Base-by-base conservation (phyloP, 1,140 invertebrate species). In the Apis cerana region DNA sequence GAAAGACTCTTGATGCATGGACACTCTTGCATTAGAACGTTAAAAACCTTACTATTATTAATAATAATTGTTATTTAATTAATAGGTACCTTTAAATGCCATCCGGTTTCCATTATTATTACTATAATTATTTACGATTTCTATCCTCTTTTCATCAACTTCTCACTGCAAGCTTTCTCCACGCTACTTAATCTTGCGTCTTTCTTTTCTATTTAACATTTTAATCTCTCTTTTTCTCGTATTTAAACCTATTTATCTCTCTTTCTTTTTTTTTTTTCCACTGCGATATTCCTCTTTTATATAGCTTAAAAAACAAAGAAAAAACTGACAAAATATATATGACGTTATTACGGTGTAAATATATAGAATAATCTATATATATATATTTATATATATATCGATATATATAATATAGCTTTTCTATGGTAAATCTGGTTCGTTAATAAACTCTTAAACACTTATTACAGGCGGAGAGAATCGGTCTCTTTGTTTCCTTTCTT, bases 1-100 rank as follows among this genome's bases (percentile, higher is more conserved):
- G 82, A 84, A 88, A 88, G 82, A 88, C 85, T 86, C 71, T 82
- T 64, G 85, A 61, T 84, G 27, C 50, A 27, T 72, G 69, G 65
- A 83, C 61, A 85, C 86, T 89, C 82, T 69, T 75, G 19, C 27
- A 27, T 56, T 65, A 58, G 62, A 75, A 68, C 72, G 17, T 68
- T 81, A 61, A 68, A 81, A 81, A 80, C 23, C 80, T 67, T 81
- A 74, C 70, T 75, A 75, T 81, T 59, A 68, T 89, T 82, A 84
- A 79, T 85, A 87, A 83, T 83, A 85, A 76, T 67, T 56, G 85
- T 91, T 87, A 89, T 83, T 91, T 86, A 71, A 85, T 65, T 84
- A 84, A 82, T 91, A 91, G 90, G 88, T 91, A 91, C 90, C 80
- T 88, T 79, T 92, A 89, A 92, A 92, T 91, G 89, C 90, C 90